Conservation (phyloP, 2,888 invertebrate genomes). For the Tetragonisca angustula region DNA sequence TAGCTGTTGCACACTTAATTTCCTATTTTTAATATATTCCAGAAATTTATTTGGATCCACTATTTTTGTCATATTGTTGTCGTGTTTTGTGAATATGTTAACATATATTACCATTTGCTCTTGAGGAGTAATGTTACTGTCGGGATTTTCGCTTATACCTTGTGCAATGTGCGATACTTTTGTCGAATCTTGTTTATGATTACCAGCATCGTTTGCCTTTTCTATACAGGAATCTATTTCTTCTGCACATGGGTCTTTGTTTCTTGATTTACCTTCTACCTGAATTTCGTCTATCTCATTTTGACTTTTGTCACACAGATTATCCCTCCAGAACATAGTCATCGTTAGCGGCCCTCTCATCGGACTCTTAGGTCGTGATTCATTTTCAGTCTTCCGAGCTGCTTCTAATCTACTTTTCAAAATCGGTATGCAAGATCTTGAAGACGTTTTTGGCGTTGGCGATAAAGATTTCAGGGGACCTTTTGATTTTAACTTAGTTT, state of each 20-base stretch:
- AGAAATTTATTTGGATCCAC: slow-evolving; percentile 72
- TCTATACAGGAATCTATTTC: neutral
- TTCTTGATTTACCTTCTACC: slow-evolving; percentile 40
- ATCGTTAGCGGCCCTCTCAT: slow-evolving; percentile 69
- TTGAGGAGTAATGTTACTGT: slow-evolving; percentile 31
- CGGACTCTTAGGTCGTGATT: slow-evolving; percentile 67
- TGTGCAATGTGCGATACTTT: neutral
- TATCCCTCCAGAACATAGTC: slow-evolving; percentile 54
- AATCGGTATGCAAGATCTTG: slow-evolving; percentile 77
- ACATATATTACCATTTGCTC: slow-evolving; percentile 72
- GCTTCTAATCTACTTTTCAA: slow-evolving; percentile 70
- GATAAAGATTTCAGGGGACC: slow-evolving; percentile 16
- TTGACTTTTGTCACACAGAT: slow-evolving; percentile 3
- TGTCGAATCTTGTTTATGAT: slow-evolving; percentile 6
- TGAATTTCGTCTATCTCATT: slow-evolving; percentile 32
- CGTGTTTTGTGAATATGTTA: slow-evolving; percentile 71
- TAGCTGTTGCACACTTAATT: slow-evolving; percentile 51
- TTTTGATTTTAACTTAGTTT: slow-evolving; percentile 22
- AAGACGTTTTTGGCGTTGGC: slow-evolving; percentile 47
- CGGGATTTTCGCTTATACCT: slow-evolving; percentile 1
- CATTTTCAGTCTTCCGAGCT: slow-evolving; percentile 47
- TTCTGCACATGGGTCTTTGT: neutral
- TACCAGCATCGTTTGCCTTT: neutral
- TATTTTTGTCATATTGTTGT: slow-evolving; percentile 65
- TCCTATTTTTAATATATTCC: slow-evolving; percentile 66